These are phyloP conservation scores for Archips crataeganus DNA, from an alignment of 2,888 invertebrate species.

Conservation along the genomic window DNA sequence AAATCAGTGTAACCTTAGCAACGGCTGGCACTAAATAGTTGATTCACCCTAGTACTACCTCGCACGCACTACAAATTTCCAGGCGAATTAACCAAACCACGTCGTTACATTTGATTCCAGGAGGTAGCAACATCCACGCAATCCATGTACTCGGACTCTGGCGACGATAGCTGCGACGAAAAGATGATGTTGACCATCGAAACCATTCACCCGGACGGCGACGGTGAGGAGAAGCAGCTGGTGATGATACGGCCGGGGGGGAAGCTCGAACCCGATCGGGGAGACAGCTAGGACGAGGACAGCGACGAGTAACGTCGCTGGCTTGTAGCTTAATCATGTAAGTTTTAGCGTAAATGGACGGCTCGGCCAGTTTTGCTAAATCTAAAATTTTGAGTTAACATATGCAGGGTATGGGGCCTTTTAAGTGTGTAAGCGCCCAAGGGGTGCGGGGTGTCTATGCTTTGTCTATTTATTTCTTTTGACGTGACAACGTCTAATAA, in stretches of 20 bases:
- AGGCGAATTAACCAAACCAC: neutral
- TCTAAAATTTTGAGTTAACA: no score
- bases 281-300: slow-evolving; percentile 69
- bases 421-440: no score
- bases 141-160: slow-evolving; percentile 89
- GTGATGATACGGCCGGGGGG: slow-evolving; percentile 68
- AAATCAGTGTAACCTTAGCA: no score
- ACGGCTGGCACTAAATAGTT: no score
- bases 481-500: no score
- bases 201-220: slow-evolving; percentile 87
- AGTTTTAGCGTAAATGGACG: neutral
- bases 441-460: no score
- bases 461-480: no score
- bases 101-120: slow-evolving; percentile 63
- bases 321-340: neutral
- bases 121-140: slow-evolving; percentile 91
- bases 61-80: neutral
- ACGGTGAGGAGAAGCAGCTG: slow-evolving; percentile 77
- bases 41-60: no score
- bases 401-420: no score
- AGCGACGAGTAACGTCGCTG: slow-evolving; percentile 57
- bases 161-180: slow-evolving; percentile 90
- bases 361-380: neutral
- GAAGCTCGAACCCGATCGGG: slow-evolving; percentile 69
- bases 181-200: slow-evolving; percentile 91